Evolutionary conservation across 2,888 invertebrate genomes (phyloP), one percentile per base, ranked within the genome.

Genomic region (Eristalis arbustorum): DNA sequence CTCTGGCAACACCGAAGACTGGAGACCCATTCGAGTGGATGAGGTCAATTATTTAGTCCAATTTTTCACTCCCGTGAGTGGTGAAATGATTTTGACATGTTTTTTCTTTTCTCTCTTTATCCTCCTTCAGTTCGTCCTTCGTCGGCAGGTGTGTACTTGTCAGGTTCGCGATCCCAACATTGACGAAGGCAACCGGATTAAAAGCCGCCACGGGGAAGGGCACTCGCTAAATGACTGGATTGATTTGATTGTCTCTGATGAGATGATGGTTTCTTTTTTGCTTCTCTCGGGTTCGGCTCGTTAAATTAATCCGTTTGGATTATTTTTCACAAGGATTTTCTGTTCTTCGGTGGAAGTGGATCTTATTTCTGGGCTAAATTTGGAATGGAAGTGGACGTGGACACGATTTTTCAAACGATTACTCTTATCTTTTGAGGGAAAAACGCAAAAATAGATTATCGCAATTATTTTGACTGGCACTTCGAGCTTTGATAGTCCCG

Each of bases 1-100:
- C 73, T 69, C 66, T 69, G 69, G 42, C 69, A 67, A 62, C 74
- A 84, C 84, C 77, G 59, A 68, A 77, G 73, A 77, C 84, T 81
- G 59, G 72, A 77, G 73, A 77, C 64, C 68, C 76, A 67, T 72
- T 82, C 71, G 78, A 82, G 82, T 82, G 85, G 82, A 85, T 82
- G 85, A 85, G 85, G 82, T 85, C 85, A 85, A 81, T 85, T 85
- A 81, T 81, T 85, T 69, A 73, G 74, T 68, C 82, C 81, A 85
- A 82, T 85, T 77, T 85, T 82, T 85, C 84, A 85, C 81, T 85
- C 84, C 73, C 40, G 63, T 73, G 73, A 78, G 77, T 83, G 67
- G 83, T 64, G 77, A 84, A 84, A 78, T 78, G 73, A 84, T 84
- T 84, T 77, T 78, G 83, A 84, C 78, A 63, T 77, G 31, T 72